Conservation (phyloP, 2,888 invertebrate genomes). For the Eurytoma californica region DNA sequence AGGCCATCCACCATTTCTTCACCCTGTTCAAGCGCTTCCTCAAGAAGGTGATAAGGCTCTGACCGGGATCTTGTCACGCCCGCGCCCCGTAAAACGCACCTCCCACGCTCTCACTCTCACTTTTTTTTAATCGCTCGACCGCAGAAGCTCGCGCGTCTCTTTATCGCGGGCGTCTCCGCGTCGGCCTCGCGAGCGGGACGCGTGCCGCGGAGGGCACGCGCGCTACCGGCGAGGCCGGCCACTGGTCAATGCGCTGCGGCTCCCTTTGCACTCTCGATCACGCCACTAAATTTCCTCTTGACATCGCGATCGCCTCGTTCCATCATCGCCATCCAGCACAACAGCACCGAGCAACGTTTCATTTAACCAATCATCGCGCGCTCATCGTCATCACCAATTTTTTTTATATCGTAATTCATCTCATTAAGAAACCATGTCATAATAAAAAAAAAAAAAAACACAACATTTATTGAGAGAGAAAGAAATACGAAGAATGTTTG, state of each 20-base stretch:
- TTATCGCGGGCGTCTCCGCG: background rate
- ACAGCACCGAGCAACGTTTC: background rate
- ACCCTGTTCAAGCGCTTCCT: conserved; percentile 51
- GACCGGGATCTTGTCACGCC: background rate
- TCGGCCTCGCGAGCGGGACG: too few relatives aligned
- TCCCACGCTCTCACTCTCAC: background rate
- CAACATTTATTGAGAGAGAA: conserved; percentile 30
- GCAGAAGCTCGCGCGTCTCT: background rate
- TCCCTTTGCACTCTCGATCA: conserved; percentile 9
- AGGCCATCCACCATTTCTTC: conserved; percentile 48
- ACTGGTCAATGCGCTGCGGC: background rate
- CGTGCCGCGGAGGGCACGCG: background rate
- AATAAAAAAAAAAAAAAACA: too few relatives aligned
- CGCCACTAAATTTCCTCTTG: conserved; percentile 9
- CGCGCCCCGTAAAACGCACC: background rate
- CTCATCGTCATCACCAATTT: conserved; percentile 19
- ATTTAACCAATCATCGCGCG: background rate
- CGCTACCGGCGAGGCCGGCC: background rate
- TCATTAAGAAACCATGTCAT: background rate
- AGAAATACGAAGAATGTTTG: conserved; percentile 53
- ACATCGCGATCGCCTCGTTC: conserved; percentile 31
- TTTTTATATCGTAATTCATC: background rate
- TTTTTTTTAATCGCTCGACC: background rate
- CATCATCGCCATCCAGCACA: conserved; percentile 14
- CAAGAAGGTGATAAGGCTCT: conserved; percentile 49